Evolutionary conservation across 2,113 vertebrate species (phyloP), one percentile per base, ranked within the genome.

Genomic region (Sclerurus mexicanus): DNA sequence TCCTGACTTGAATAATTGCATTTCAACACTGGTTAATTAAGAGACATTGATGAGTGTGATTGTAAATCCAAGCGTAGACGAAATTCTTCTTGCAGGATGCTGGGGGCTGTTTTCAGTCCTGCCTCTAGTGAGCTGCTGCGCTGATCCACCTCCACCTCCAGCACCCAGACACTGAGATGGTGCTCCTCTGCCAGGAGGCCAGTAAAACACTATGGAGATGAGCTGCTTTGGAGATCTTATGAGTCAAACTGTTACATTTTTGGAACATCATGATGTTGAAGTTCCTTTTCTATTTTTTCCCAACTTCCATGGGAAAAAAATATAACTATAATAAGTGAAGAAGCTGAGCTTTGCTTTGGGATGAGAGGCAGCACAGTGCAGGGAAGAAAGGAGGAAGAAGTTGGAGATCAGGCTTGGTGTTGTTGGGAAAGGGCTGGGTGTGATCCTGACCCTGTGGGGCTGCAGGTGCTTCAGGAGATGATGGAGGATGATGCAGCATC

Each of bases 241-340:
- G 95, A 97, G 96, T 96, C 96, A 97, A 96, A 86, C 94, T n/a
- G 87, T 55, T 96, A 97, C 96, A 97, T 97, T 97, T 96, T 97
- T 97, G 96, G 95, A 97, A 97, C 96, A 97, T 94, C 95, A 95
- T 96, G 93, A 96, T 96, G 95, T 94, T 95, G 89, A 95, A 97
- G 95, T 96, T 97, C 96, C 96, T 97, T 78, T 95, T 93, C 96
- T 97, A 96, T 95, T 97, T 97, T 95, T 96, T 56, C 47, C 87
- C 93, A 92, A 87, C 91, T 95, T 96, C 94, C 91, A 68, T 40
- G 76, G 59, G 42, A 89, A 87, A 63, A 63, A 73, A 79, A 53
- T 33, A 62, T 53, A 60, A 90, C 79, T 74, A 56, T 35, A 60
- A 85, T 39, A 80, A 78, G 84, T 46, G 17, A 92, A 84, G 49